Base-by-base conservation (phyloP, 2,113 vertebrate genomes). In the Uria lomvia region DNA sequence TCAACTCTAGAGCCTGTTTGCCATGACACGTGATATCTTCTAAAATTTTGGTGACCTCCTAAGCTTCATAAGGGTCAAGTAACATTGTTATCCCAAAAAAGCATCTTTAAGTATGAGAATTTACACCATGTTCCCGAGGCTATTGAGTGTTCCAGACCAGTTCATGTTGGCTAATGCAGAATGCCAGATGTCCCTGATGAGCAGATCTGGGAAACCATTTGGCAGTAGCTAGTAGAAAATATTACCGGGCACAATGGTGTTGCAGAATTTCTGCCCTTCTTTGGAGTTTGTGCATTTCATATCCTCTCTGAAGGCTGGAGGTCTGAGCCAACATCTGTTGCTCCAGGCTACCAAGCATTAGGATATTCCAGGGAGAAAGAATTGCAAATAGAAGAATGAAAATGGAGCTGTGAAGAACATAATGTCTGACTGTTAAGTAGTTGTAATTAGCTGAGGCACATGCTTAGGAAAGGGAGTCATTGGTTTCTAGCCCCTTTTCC, bases 151-250 rank as follows among this genome's bases (percentile, higher is more conserved):
- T 94, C 65, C 70, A 92, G 83, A 67, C 55, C 65, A 87, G 68
- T 95, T 92, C 65, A 62, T 74, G 60, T 92, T 92, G 91, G 87
- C 91, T 96, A 89, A 78, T 29, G 24, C 26, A 75, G 77, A 87
- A 78, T 91, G 72, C 80, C 83, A 96, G 94, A 75, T 97, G 96
- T 97, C 91, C 55, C 70, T 60, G 52, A 87, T 87, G 93, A 94
- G 76, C 80, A 95, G 73, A 71, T 89, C 76, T 96, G 77, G 40
- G 62, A 96, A 92, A 78, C 47, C n/a, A 38, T 81, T 94, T 92
- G 91, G 87, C 11, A 2, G 42, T 59, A 84, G 68, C 77, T 81
- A 23, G 30, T 20, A 87, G 56, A 86, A 94, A 81, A 89, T 56
- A 72, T 49, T 66, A 78, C 62, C 30, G 23, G 67, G 72, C 86